Base-by-base conservation (phyloP, 2,797 vertebrate species). In the Anomalospiza imberbis region DNA sequence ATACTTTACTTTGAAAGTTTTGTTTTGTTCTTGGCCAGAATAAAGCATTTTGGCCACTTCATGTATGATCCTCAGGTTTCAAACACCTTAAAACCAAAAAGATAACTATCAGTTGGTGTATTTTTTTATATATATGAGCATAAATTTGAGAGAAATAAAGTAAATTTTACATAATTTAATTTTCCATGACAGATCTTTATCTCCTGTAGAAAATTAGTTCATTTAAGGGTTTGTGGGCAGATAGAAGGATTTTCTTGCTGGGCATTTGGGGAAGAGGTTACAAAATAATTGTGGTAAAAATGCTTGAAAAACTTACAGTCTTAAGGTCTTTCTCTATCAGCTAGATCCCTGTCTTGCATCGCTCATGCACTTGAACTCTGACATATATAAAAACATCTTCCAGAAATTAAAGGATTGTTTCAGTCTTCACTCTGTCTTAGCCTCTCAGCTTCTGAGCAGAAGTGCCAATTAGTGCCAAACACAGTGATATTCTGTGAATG, bases 181-280 rank as follows among this genome's bases (percentile, higher is more conserved):
- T 83, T 91, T 74, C 12, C 8, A 12, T 20, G 12, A 40, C 9
- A 6, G 2, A 45, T 25, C 8, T 57, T 88, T 44, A 61, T 25
- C 24, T 76, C 5, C 15, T 75, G 17, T 50, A 88, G 34, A 53
- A 82, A 82, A 70, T 1, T 1, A 47, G 12, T 65, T 58, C 6
- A 62, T 65, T 61, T 40, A 48, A 48, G 3, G 1, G 1, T 85
- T 75, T 81, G 18, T 38, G 13, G 15, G 12, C 12, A 6, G 15
- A 67, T 12, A 66, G 31, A 78, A 62, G 22, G 6, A 6, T 68
- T 77, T 85, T 63, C 42, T 78, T 72, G 5, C 22, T 38, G 8
- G 3, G 21, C 7, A 9, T 3, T 21, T 5, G 1, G 16, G 4
- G 4, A 45, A 34, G 10, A 4, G 7, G 3, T 61, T 80, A 36